phyloP scores from a whole-genome alignment of 2,888 invertebrate genomes.

The Hydriomena furcata region DNA sequence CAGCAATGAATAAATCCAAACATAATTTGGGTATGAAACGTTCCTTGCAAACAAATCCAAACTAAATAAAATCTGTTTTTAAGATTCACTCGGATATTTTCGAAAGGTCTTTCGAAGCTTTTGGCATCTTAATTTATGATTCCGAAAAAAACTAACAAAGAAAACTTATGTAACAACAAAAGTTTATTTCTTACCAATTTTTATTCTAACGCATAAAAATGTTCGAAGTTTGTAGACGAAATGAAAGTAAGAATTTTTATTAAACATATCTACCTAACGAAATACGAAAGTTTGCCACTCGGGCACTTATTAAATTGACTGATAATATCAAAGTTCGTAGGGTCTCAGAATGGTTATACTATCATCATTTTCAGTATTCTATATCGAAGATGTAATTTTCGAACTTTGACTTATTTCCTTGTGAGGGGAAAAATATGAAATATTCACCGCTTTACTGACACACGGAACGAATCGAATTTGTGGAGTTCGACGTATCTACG shows the following conservation, averaged over 20 bases:
- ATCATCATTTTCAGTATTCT: conserved; percentile 40
- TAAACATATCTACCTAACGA: no score
- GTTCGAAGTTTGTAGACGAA: background rate
- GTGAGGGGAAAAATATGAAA: conserved; percentile 51
- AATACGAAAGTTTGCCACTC: conserved; percentile 29
- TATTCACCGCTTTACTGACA: conserved; percentile 61
- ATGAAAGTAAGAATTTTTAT: conserved; percentile 3
- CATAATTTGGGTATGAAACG: conserved; percentile 3
- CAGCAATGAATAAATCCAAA: conserved; percentile 40
- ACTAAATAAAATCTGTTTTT: no score
- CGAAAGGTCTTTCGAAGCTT: no score
- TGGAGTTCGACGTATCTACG: conserved; percentile 33
- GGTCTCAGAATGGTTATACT: conserved; percentile 37
- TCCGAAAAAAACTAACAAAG: no score
- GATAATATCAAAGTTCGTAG: conserved; percentile 33
- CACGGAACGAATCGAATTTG: conserved; percentile 65
- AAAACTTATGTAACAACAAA: no score
- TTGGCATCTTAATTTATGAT: no score
- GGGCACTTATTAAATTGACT: conserved; percentile 35
- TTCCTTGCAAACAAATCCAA: no score
- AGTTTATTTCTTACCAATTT: no score
- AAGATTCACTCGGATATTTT: background rate
- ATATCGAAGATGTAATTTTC: conserved; percentile 52
- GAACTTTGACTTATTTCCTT: conserved; percentile 59
- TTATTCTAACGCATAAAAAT: background rate